Base-by-base conservation (phyloP, 2,113 vertebrate genomes). In the Procavia capensis region DNA sequence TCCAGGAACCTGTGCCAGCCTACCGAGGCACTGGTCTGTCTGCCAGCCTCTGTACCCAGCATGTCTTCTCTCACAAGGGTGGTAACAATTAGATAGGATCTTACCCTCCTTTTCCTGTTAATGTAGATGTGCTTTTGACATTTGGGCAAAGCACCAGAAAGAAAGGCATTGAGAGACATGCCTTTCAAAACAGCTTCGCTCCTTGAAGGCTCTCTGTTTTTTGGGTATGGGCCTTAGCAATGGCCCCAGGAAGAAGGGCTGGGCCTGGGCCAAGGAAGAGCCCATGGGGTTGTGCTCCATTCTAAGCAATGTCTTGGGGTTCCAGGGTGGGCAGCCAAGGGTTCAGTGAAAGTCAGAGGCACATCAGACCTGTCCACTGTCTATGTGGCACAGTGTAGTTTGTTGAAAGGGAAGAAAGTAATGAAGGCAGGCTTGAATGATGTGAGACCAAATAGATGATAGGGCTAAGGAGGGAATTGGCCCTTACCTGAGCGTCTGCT, bases 71-170 rank as follows among this genome's bases (percentile, higher is more conserved):
- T 88, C 19, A 36, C 34, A 22, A 59, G 36, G 79, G 66, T 27
- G 78, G 57, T 5, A 14, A 1, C 75, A 57, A 64, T 74, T 80
- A 64, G 57, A 24, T 72, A 81, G 75, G 88, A 59, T 76, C 75
- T 59, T 92, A 59, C 81, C 6, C 29, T 88, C 29, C 79, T 31
- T 83, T 91, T 93, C 75, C 72, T 80, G 88, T 90, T 95, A 85
- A 59, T 70, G 82, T 90, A 74, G 81, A 81, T 68, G 31, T 66
- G 84, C 81, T 66, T 90, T 90, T 95, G 88, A 88, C 95, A 82
- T 95, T 82, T 74, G 78, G 66, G 45, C 64, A 85, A 82, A 93
- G 78, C 66, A 50, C 82, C 41, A 61, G 63, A 88, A 86, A 88
- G 85, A 88, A 84, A 90, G 79, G 85, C 63, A 79, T 61, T 54